Evolutionary conservation across 2,113 vertebrate genomes (phyloP), one percentile per base, ranked within the genome.

Genomic region (Aegotheles bennettii): DNA sequence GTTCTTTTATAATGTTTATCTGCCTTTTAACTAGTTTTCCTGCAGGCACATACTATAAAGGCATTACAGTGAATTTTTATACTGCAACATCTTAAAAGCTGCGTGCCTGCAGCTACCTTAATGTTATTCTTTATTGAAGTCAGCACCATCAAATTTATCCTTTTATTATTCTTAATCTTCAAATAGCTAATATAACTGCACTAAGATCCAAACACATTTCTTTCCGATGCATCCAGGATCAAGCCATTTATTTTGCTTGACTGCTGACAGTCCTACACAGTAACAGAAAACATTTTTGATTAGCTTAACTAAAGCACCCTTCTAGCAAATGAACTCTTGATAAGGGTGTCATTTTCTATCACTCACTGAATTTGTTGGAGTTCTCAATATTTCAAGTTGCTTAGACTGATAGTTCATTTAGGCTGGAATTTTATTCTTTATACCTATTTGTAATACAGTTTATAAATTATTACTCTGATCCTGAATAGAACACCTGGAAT

Each of bases 61-160:
- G 48, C 91, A 93, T 47, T 88, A 89, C 86, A 75, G 38, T 5
- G 1, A 68, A 65, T 76, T 96, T 95, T 93, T 82, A 90, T 61
- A 74, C n/a, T 77, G 64, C 81, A 60, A 9, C 60, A 80, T 80
- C 84, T 89, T 93, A 75, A 80, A 95, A 94, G 79, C 40, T 90
- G 73, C 9, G 2, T 71, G 76, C 91, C 94, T 93, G 61, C 45
- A 94, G 89, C 91, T 95, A 87, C 82, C 75, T 95, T 94, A 93
- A 90, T 80, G 60, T n/a, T 95, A 94, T 64, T 88, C 74, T 82
- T 95, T 92, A 96, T 23, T 96, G 95, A 88, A 97, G 74, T 33
- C 65, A 95, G 74, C 56, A 59, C 18, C 42, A 71, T 51, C 48
- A 93, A 78, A 82, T 84, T 86, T 91, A 96, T 68, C 38, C 33